Evolutionary conservation across 2,113 vertebrate genomes (phyloP).

Genomic region (Scopus umbretta): DNA sequence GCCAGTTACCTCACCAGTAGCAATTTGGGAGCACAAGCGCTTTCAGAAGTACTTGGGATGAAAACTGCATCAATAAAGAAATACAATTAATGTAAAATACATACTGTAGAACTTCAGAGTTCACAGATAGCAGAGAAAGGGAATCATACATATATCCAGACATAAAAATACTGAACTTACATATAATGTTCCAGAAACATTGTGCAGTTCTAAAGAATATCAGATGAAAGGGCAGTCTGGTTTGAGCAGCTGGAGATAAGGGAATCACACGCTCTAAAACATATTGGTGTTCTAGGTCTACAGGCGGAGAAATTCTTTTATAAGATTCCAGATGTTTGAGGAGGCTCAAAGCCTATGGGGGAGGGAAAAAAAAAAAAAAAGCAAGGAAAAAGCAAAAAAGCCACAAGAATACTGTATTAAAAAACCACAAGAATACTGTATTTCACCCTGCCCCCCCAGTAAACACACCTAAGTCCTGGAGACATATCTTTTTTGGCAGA

Average conservation of each 20-base stretch:
- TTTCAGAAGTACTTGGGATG: not conserved
- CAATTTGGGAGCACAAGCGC: not conserved
- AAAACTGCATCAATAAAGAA: not conserved
- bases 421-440: not conserved
- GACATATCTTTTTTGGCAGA: not conserved
- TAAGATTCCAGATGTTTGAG: conserved; percentile 92
- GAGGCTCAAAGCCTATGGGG: conserved; percentile 81
- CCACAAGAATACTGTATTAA: not conserved
- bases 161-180: conserved; percentile 68
- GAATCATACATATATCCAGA: not conserved
- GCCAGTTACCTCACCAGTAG: not conserved
- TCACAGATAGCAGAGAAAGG: not conserved
- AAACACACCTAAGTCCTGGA: not conserved
- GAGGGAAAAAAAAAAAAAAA: not conserved
- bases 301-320: conserved; percentile 79
- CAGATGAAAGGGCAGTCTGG: conserved; percentile 90
- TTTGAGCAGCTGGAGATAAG: conserved; percentile 75
- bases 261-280: conserved; percentile 79
- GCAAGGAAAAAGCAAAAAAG: not conserved
- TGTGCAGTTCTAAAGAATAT: conserved; percentile 83
- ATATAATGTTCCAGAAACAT: conserved; percentile 90
- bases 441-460: not conserved
- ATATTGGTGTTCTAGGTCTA: conserved; percentile 85
- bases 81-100: not conserved
- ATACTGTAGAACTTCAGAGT: not conserved